Percentiles rank a stretch among this genome's conserved stretches.
These are phyloP conservation scores for Tetramorium bicarinatum DNA, from an alignment of 2,888 invertebrate species.

Conservation along the genomic window DNA sequence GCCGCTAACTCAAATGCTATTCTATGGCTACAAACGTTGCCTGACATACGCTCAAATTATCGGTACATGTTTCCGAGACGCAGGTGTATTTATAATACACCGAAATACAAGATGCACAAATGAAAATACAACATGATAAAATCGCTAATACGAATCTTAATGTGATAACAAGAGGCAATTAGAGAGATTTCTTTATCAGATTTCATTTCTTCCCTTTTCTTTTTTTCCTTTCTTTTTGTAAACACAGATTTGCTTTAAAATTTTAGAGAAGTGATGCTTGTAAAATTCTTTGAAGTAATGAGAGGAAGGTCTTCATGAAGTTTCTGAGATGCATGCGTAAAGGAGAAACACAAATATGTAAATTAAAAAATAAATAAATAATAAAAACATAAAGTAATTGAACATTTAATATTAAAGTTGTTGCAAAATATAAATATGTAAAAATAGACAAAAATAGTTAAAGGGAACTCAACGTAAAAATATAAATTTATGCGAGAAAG, in stretches of 20 bases:
- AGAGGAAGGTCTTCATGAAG: background rate
- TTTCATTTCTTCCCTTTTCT: background rate
- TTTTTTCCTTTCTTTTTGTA: background rate
- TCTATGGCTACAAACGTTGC: constrained; percentile 40
- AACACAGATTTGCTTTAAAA: background rate
- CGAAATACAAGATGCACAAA: background rate
- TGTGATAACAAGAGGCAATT: background rate
- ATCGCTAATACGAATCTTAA: background rate
- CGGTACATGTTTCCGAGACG: constrained; percentile 16
- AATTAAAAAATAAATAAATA: background rate
- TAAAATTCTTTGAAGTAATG: background rate
- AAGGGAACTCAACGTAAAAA: background rate
- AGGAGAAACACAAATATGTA: background rate
- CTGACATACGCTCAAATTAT: constrained; percentile 33
- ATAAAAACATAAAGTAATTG: background rate
- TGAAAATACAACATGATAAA: no score
- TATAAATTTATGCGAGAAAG: constrained; percentile 1
- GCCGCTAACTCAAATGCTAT: constrained; percentile 51
- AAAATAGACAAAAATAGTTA: constrained; percentile 5
- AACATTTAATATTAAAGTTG: background rate
- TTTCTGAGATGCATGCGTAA: background rate
- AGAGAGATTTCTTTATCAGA: background rate
- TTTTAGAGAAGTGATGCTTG: background rate
- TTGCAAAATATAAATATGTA: constrained; percentile 12
- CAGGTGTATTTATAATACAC: constrained; percentile 10